Percentiles rank a stretch among this genome's conserved stretches.
Conservation (phyloP, 2,113 vertebrate genomes). For the Nycticryphes semicollaris region DNA sequence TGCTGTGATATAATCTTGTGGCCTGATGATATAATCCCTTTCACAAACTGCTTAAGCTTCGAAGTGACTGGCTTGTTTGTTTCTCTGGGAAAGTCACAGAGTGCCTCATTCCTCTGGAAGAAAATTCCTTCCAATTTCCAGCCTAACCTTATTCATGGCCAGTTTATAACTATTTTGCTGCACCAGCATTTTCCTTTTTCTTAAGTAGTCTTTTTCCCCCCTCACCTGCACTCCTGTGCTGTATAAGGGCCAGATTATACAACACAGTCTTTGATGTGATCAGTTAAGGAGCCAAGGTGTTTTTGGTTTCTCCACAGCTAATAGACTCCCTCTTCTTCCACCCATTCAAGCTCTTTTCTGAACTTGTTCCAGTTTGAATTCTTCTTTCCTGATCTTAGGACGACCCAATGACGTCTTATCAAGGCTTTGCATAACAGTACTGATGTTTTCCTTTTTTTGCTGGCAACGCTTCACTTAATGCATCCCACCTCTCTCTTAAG, state of each 20-base stretch:
- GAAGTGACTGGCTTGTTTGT: conserved; percentile 16
- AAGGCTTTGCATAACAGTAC: not conserved
- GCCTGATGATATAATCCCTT: conserved; percentile 31
- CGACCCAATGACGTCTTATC: not conserved
- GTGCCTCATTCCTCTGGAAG: not conserved
- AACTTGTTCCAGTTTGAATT: not conserved
- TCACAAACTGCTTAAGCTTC: conserved; percentile 19
- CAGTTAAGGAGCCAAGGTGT: not conserved
- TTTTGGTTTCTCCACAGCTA: not conserved
- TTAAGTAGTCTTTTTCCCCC: not conserved
- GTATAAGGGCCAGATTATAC: not conserved
- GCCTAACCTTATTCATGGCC: not conserved
- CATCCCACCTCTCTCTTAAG: not conserved
- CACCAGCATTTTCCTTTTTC: not conserved
- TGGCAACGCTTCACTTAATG: not conserved
- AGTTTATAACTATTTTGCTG: not conserved
- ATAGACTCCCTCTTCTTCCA: not conserved
- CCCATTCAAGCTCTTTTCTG: not conserved
- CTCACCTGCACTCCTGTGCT: not conserved
- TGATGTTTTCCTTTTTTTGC: not conserved
- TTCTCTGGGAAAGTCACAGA: conserved; percentile 22
- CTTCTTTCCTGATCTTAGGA: not conserved
- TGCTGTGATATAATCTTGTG: conserved; percentile 48
- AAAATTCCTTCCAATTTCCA: not conserved
- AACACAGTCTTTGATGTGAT: not conserved